Evolutionary conservation across 2,888 invertebrate genomes (phyloP).

Genomic region (Eupeodes luniger): DNA sequence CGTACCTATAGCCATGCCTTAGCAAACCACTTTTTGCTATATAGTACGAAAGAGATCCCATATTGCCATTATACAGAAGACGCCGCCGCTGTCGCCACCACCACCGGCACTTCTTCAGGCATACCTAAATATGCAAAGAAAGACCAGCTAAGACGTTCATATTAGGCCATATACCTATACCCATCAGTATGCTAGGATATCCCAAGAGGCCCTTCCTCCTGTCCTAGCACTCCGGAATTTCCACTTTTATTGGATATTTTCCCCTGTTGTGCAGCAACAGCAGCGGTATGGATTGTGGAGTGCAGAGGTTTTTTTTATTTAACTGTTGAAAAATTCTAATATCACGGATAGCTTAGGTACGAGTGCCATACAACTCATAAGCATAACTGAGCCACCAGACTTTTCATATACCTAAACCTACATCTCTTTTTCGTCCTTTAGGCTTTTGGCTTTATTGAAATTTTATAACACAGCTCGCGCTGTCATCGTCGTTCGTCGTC

Average conservation of each 20-base stretch:
- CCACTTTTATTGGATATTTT: constrained; percentile 59
- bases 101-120: constrained; percentile 4
- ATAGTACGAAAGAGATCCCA: constrained; percentile 43
- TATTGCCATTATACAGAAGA: constrained; percentile 38
- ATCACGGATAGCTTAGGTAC: constrained; percentile 53
- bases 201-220: constrained; percentile 44
- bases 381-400: not conserved
- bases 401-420: constrained; percentile 15
- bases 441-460: constrained; percentile 68
- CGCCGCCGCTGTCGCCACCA: constrained; percentile 25
- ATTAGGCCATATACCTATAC: constrained; percentile 17
- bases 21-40: constrained; percentile 36
- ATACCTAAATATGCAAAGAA: constrained; percentile 56
- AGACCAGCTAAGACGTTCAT: constrained; percentile 50
- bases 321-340: constrained; percentile 65
- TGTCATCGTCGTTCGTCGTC: not conserved
- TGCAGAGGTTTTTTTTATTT: constrained; percentile 43
- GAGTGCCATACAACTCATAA: constrained; percentile 23
- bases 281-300: constrained; percentile 17
- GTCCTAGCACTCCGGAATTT: constrained; percentile 60
- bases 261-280: not conserved
- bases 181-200: constrained; percentile 19
- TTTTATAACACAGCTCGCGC: constrained; percentile 55
- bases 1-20: not conserved
- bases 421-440: constrained; percentile 35